Conservation (phyloP, 2,113 vertebrate genomes). For the Scomber japonicus region DNA sequence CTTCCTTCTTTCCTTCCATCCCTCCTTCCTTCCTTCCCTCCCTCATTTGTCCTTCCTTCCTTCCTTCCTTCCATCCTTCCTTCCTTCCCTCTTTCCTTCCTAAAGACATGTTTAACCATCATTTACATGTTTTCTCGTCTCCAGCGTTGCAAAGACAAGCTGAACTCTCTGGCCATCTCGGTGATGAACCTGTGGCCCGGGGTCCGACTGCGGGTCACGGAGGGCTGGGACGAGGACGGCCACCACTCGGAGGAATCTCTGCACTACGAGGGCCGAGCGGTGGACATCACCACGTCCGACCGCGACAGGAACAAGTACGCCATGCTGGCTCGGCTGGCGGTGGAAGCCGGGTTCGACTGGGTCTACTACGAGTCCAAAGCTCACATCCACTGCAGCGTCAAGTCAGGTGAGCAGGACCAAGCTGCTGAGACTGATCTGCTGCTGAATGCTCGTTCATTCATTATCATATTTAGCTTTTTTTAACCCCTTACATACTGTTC, state of each 20-base stretch:
- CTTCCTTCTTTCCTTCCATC: no score
- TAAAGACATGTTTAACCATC: no score
- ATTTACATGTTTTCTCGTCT: background rate
- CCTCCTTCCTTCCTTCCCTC: no score
- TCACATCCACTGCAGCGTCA: constrained; percentile 85
- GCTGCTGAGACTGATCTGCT: no score
- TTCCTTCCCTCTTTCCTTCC: no score
- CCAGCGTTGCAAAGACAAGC: constrained; percentile 84
- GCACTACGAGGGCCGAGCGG: constrained; percentile 84
- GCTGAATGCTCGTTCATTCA: no score
- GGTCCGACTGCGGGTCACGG: constrained; percentile 81
- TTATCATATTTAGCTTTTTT: no score
- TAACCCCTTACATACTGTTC: no score
- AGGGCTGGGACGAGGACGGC: constrained; percentile 85
- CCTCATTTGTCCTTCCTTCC: no score
- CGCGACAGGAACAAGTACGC: constrained; percentile 84
- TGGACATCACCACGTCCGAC: constrained; percentile 85
- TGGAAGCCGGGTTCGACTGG: constrained; percentile 85
- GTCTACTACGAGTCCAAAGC: constrained; percentile 85
- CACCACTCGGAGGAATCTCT: constrained; percentile 84
- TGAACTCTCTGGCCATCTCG: constrained; percentile 84
- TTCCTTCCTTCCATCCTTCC: no score
- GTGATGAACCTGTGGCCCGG: constrained; percentile 85
- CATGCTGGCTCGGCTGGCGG: constrained; percentile 82
- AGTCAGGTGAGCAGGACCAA: constrained; percentile 77